A percentile compares a stretch with the other conserved stretches of the same genome.
Evolutionary conservation across 2,797 vertebrate genomes (phyloP).

Genomic region (Merluccius polli): DNA sequence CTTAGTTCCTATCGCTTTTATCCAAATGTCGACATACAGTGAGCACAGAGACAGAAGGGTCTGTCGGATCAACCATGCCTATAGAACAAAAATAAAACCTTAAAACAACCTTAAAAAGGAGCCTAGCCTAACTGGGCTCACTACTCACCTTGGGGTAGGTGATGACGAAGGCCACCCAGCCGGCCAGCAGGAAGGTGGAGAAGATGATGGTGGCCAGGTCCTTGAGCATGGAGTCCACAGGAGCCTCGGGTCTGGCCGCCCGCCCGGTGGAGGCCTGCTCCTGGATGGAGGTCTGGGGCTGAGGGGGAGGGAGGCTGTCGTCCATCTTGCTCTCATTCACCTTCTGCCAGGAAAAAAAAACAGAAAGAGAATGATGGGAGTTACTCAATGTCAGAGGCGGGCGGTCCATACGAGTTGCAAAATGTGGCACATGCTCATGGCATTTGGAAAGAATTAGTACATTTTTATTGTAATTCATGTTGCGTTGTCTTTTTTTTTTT

Average conservation of each 20-base stretch:
- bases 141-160: conserved; percentile 87
- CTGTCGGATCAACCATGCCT: too few relatives aligned
- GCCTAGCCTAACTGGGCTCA: neutral
- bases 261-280: conserved; percentile 65
- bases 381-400: too few relatives aligned
- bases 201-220: conserved; percentile 97
- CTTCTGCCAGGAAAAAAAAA: conserved; percentile 55
- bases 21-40: neutral
- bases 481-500: too few relatives aligned
- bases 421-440: too few relatives aligned
- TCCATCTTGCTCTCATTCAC: conserved; percentile 79
- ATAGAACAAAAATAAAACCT: neutral
- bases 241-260: conserved; percentile 73
- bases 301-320: conserved; percentile 65
- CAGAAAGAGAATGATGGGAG: neutral
- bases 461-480: too few relatives aligned
- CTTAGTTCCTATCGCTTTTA: neutral
- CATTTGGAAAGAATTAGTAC: too few relatives aligned
- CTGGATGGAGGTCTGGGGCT: conserved; percentile 71
- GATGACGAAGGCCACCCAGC: conserved; percentile 96
- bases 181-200: conserved; percentile 91
- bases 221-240: conserved; percentile 91
- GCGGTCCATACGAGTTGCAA: too few relatives aligned
- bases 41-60: neutral
- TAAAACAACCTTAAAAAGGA: neutral